A percentile compares a stretch with the other conserved stretches of the same genome.
Conservation (phyloP, 2,888 invertebrate species). For the Dorcus hopei region DNA sequence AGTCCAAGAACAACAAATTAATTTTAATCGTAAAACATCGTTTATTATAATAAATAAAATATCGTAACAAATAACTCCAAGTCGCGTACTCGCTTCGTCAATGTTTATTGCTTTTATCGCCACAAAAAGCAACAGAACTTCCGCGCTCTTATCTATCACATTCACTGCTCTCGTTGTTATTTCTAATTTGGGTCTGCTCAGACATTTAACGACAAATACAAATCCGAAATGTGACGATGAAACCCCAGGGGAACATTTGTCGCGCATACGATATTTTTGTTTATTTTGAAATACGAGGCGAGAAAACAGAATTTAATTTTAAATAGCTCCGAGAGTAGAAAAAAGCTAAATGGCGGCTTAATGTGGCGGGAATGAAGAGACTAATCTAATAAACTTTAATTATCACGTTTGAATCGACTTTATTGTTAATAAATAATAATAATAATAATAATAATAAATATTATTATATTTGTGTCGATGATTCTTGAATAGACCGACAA, state of each 20-base stretch:
- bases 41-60: neutral
- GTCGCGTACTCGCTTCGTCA: neutral
- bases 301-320: neutral
- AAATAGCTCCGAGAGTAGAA: too few species aligned
- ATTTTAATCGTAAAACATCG: neutral
- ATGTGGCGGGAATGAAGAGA: too few species aligned
- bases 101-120: neutral
- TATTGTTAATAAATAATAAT: too few species aligned
- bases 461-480: too few species aligned
- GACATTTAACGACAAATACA: neutral
- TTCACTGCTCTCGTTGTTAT: neutral
- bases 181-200: neutral
- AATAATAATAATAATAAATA: too few species aligned
- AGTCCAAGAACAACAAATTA: neutral
- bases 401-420: too few species aligned
- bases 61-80: neutral
- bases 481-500: too few species aligned
- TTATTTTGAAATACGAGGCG: neutral
- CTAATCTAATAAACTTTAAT: too few species aligned
- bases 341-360: too few species aligned
- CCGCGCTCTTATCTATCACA: neutral
- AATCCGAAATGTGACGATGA: neutral
- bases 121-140: neutral
- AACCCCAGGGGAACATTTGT: neutral
- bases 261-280: neutral